A percentile compares a stretch with the other conserved stretches of the same genome.
Conservation (phyloP, 2,888 invertebrate species). For the Heliconius ismenius region DNA sequence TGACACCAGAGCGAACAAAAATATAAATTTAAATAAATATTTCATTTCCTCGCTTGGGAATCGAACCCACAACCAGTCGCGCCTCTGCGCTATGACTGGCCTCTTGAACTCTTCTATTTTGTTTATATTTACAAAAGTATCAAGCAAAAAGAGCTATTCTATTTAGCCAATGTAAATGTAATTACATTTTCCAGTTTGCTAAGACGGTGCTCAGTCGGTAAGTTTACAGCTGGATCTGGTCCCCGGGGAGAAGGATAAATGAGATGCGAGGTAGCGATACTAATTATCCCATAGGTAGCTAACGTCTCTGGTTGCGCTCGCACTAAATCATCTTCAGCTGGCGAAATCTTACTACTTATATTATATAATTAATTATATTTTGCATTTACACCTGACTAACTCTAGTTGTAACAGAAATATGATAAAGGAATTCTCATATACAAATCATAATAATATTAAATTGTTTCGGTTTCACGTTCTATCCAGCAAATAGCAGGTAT, state of each 20-base stretch:
- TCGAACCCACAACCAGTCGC: too few relatives aligned
- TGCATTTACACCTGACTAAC: neutral
- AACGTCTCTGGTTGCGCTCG: slow-evolving; percentile 59
- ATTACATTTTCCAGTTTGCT: slow-evolving; percentile 81
- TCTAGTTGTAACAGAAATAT: neutral
- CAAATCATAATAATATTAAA: too few relatives aligned
- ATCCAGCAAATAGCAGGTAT: too few relatives aligned
- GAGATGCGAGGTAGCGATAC: slow-evolving; percentile 80
- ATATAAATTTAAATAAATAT: neutral
- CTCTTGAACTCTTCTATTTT: too few relatives aligned
- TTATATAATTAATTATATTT: slow-evolving; percentile 10
- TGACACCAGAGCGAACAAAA: too few relatives aligned
- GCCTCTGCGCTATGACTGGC: too few relatives aligned
- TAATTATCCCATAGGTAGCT: slow-evolving; percentile 74
- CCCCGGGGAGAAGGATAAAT: slow-evolving; percentile 77
- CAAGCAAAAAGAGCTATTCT: slow-evolving; percentile 64
- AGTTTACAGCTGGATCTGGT: slow-evolving; percentile 81
- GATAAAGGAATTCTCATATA: neutral
- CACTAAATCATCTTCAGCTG: slow-evolving; percentile 36
- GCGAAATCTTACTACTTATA: slow-evolving; percentile 25
- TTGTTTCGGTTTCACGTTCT: too few relatives aligned
- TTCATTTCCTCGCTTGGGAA: neutral
- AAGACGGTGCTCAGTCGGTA: slow-evolving; percentile 80
- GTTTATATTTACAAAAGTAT: neutral
- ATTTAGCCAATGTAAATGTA: slow-evolving; percentile 76